Evolutionary conservation across 92 coral and sea anemone species (phyloP), one percentile per base, ranked within the genome.

Genomic region (Zoanthus gigantus): DNA sequence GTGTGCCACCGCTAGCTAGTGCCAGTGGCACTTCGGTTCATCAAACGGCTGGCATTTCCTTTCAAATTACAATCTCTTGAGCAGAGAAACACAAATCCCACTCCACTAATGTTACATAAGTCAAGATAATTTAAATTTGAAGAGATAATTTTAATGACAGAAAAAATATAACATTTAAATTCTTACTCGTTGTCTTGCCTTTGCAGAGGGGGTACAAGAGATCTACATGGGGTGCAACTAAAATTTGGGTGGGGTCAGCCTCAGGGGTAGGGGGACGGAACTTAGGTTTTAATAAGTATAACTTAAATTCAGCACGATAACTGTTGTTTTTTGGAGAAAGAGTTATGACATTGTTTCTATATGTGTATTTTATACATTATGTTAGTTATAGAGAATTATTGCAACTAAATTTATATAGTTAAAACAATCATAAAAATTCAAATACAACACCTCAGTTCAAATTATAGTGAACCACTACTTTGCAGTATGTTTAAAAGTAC

Each of bases 201-300:
- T 34, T 7, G 56, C 57, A 17, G 85, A 46, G 60, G 60, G 75
- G 71, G 42, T 69, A n/a, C 9, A 44, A 17, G 57, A 32, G 29
- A 7, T 23, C 5, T 63, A 2, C 30, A 42, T 81, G 61, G 85
- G 72, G 76, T 61, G 67, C 17, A 50, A 46, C 6, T 69, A 23
- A 54, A 37, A 28, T 45, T 81, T 65, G 85, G 85, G 85, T 81
- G 85, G 85, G 67, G 85, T 45, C 85, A 18, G 5, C 12, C 75
- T 47, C 14, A 45, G 74, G 85, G 85, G 85, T 44, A 81, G 85
- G 28, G 85, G 75, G 85, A 0, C 8, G 14, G 45, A 13, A 17
- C 29, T 13, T 67, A 2, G 28, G 7, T 12, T 66, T 18, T 31
- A 34, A n/a, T 8, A 28, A 17, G 10, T 32, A 14, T 23, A 77